Conservation (phyloP, 2,113 vertebrate species). For the Microtus oregoni region DNA sequence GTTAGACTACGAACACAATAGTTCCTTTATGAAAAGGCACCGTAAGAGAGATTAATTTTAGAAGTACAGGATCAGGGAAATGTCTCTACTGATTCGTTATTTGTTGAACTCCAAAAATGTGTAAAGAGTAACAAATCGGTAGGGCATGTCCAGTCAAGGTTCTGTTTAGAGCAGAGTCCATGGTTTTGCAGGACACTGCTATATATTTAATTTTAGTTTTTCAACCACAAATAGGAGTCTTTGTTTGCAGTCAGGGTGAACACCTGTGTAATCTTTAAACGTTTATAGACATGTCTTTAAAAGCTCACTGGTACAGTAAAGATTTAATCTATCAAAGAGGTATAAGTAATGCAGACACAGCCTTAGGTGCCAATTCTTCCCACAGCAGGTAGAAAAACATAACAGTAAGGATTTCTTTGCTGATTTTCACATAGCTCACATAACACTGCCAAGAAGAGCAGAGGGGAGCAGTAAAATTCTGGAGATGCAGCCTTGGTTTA, state of each 20-base stretch:
- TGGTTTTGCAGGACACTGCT: conserved; percentile 81
- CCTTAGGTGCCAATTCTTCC: conserved; percentile 86
- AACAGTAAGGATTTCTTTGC: conserved; percentile 68
- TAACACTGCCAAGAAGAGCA: conserved; percentile 68
- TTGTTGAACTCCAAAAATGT: conserved; percentile 77
- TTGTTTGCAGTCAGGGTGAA: conserved; percentile 86
- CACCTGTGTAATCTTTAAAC: conserved; percentile 89
- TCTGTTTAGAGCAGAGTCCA: conserved; percentile 76
- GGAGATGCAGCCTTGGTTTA: conserved; percentile 62
- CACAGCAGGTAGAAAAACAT: conserved; percentile 73
- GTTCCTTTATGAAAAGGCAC: conserved; percentile 61
- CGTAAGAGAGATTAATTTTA: conserved; percentile 67
- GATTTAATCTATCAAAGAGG: conserved; percentile 89
- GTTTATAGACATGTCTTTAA: conserved; percentile 86
- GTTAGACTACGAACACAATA: conserved; percentile 39
- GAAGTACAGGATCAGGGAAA: conserved; percentile 47
- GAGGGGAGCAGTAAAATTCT: conserved; percentile 21
- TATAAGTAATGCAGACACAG: conserved; percentile 88
- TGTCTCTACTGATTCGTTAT: conserved; percentile 53
- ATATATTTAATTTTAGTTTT: conserved; percentile 83
- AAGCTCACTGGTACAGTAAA: conserved; percentile 84
- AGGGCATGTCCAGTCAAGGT: conserved; percentile 84
- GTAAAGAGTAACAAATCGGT: conserved; percentile 81
- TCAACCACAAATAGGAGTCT: conserved; percentile 80
- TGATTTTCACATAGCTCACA: conserved; percentile 72